Base-by-base conservation (phyloP, 2,797 vertebrate species). In the Sebastes vulpes region DNA sequence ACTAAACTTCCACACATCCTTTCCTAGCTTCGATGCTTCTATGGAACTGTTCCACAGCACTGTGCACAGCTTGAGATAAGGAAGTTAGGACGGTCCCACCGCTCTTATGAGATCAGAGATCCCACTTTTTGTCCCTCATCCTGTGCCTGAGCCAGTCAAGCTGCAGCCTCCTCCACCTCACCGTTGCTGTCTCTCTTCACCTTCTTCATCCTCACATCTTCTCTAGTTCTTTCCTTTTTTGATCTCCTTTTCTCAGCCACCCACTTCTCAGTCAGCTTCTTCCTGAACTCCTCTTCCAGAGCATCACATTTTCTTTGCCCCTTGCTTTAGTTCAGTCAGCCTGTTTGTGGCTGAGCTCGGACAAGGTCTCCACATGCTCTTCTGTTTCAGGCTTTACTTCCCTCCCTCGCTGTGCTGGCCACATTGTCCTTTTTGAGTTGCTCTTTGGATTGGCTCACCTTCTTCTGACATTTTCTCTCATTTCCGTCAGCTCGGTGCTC, bases 381-480 rank as follows among this genome's bases (percentile, higher is more conserved):
- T 52, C 23, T 46, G 10, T 16, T 28, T 46, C 38, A 46, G 38
- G 38, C 38, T 46, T 46, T 46, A 46, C 6, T 46, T 46, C 14
- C 6, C 38, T 46, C 14, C 38, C 38, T 46, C 14, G 9, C 48
- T 63, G 32, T 26, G 25, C 18, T 12, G 20, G 29, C 12, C 53
- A 69, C 25, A 32, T 21, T 56, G 42, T 65, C 69, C 64, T 79
- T 58, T 46, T 28, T n/a, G n/a, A 60, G 71, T 46, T 70, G 20
- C n/a, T 64, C 59, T 61, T 65, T 57, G 11, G 48, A 12, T 50
- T 31, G 52, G 20, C n/a, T 72, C 21, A n/a, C 25, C 50, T 32
- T 59, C 53, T 9, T 71, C 71, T 71, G 21, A 70, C 32, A 31
- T 28, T 35, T 46, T 57, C 21, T 59, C 23, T 71, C 4, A 25